Conservation (phyloP, 1,140 invertebrate species). For the Camponotus pennsylvanicus region DNA sequence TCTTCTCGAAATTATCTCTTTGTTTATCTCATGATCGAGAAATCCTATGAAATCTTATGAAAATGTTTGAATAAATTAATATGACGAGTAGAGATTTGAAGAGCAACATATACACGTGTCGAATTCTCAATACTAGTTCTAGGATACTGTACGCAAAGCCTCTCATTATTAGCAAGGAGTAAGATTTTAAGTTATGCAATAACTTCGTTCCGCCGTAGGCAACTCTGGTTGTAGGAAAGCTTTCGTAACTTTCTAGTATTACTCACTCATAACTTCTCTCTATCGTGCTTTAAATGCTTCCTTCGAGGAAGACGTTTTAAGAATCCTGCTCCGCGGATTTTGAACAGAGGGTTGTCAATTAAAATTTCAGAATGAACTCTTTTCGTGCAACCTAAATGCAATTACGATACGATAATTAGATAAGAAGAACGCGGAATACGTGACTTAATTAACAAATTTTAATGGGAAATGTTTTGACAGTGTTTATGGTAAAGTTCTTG, state of each 20-base stretch:
- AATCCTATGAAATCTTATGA: background rate
- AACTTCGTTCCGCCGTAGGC: slow-evolving; percentile 36
- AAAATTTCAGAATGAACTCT: slow-evolving; percentile 28
- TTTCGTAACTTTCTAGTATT: slow-evolving; percentile 45
- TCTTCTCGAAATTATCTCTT: too few relatives aligned
- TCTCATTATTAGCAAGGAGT: slow-evolving; percentile 45
- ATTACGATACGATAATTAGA: slow-evolving; percentile 15
- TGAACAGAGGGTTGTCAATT: slow-evolving; percentile 4
- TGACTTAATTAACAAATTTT: slow-evolving; percentile 52
- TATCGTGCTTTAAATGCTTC: slow-evolving; percentile 42
- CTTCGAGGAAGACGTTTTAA: slow-evolving; percentile 21
- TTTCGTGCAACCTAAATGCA: slow-evolving; percentile 9
- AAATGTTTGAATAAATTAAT: background rate
- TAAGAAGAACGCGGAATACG: slow-evolving; percentile 1
- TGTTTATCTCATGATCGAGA: background rate
- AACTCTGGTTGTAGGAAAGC: slow-evolving; percentile 19
- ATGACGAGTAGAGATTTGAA: background rate
- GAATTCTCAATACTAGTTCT: background rate
- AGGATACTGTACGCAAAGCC: background rate
- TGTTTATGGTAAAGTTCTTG: slow-evolving; percentile 40
- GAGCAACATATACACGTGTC: background rate
- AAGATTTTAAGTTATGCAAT: slow-evolving; percentile 38
- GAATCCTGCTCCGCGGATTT: slow-evolving; percentile 1
- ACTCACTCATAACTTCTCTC: slow-evolving; percentile 46
- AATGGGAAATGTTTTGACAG: slow-evolving; percentile 21